Base-by-base conservation (phyloP, 2,888 invertebrate genomes). In the Ormyrus labotus region DNA sequence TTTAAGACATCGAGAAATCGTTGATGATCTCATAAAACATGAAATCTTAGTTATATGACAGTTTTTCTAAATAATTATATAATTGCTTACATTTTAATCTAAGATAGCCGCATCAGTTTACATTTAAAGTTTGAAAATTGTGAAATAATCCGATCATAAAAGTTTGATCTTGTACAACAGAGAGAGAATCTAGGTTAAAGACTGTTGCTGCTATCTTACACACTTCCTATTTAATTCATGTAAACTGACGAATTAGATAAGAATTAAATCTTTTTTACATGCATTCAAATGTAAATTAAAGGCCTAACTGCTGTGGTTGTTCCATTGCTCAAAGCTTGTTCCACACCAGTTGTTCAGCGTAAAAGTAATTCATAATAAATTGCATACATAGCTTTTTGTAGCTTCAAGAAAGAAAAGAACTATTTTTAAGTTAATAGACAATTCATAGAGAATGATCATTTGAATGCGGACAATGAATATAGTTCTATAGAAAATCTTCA, bases 321-420 rank as follows among this genome's bases (percentile, higher is more conserved):
- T 74, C 63, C 57, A 58, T 77, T 64, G 81, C 74, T 81, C 80
- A 61, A 75, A 82, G 77, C 69, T 81, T 58, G 71, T 80, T 72
- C 68, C 57, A 78, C 71, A 70, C 48, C 61, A 65, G 72, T 69
- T 78, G 77, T 82, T 77, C 64, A 71, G 34, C 61, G 58, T 51
- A 69, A 67, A 64, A 64, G 47, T 68, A 45, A 68, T 55, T 34
- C 34, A 4, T 34, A 34, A 34, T 34, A 34, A 34, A 34, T 34
- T 34, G 34, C 34, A 47, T 47, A 58, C 11, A 11, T 63, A 45
- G 6, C 4, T 13, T 19, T 6, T 51, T 11, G 5, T 48, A 48
- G 34, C 4, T 34, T 34, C 34, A 34, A n/a, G n/a, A 48, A 60
- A 6, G 34, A 60, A 60, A 60, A 19, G 13, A 8, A 34, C 60